Conservation (phyloP, 2,797 vertebrate genomes). For the Anas acuta region DNA sequence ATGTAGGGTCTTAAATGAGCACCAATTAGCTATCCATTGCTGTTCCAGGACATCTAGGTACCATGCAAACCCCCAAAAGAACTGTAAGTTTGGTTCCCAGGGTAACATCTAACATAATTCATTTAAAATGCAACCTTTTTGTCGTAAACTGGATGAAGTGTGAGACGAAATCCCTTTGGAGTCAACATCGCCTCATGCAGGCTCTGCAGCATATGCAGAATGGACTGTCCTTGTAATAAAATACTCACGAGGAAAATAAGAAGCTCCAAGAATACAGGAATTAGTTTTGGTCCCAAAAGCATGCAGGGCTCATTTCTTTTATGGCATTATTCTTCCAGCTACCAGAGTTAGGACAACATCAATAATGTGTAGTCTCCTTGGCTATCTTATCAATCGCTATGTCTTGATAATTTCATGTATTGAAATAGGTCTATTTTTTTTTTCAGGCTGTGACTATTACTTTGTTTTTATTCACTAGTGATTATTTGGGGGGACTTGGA, state of each 20-base stretch:
- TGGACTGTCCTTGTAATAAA: not conserved
- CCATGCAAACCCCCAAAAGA: not conserved
- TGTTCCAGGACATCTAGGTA: not conserved
- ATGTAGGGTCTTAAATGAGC: not conserved
- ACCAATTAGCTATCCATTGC: not conserved
- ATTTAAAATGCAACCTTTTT: not conserved
- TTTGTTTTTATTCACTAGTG: not conserved
- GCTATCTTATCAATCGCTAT: not conserved
- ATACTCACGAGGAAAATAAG: not conserved
- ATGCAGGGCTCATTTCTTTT: not conserved
- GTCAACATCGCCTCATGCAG: fast-evolving
- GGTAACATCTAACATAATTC: not conserved
- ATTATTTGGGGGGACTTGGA: not conserved
- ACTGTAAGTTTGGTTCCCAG: not conserved
- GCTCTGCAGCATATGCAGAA: not conserved
- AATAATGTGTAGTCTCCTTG: not conserved
- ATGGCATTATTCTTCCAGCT: not conserved
- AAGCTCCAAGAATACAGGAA: not conserved
- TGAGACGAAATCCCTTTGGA: not conserved
- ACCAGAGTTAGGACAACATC: not conserved
- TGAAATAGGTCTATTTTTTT: not conserved
- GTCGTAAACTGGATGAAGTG: not conserved
- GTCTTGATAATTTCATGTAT: not conserved
- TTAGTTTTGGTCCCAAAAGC: not conserved
- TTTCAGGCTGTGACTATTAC: not conserved